Conservation (phyloP, 2,113 vertebrate species). For the Ceyx cyanopectus region DNA sequence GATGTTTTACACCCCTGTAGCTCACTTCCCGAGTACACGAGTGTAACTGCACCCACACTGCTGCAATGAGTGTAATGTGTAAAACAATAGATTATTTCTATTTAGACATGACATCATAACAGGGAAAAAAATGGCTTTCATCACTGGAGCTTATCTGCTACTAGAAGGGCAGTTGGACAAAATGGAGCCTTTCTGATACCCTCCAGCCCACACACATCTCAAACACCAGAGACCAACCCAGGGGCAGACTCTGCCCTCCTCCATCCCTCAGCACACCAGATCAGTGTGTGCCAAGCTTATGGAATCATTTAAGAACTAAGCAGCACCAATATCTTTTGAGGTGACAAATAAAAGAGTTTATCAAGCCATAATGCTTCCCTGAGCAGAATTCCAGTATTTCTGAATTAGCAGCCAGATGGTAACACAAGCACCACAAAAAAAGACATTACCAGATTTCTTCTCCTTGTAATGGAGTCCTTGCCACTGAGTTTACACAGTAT, state of each 20-base stretch:
- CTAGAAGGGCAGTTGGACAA: not conserved
- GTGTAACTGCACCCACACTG: not conserved
- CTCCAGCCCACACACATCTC: not conserved
- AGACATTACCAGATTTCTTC: not conserved
- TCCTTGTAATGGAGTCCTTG: not conserved
- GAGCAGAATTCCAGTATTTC: not conserved
- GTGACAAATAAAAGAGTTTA: not conserved
- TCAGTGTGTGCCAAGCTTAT: not conserved
- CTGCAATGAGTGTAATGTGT: conserved; percentile 1
- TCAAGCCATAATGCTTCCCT: not conserved
- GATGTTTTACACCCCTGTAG: not conserved
- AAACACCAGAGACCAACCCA: not conserved
- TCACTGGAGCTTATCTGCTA: not conserved
- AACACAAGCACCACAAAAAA: not conserved
- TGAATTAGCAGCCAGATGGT: not conserved
- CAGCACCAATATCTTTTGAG: not conserved
- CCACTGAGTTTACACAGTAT: not conserved
- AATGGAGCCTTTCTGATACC: not conserved
- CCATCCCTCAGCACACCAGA: not conserved
- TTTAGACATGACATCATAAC: not conserved
- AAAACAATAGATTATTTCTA: conserved; percentile 21
- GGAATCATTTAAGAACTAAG: not conserved
- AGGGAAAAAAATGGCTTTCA: conserved; percentile 11
- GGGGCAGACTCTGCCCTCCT: not conserved
- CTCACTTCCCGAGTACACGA: not conserved